These are phyloP conservation scores for Alosa alosa DNA, from an alignment of 2,113 vertebrate genomes.

Conservation along the genomic window DNA sequence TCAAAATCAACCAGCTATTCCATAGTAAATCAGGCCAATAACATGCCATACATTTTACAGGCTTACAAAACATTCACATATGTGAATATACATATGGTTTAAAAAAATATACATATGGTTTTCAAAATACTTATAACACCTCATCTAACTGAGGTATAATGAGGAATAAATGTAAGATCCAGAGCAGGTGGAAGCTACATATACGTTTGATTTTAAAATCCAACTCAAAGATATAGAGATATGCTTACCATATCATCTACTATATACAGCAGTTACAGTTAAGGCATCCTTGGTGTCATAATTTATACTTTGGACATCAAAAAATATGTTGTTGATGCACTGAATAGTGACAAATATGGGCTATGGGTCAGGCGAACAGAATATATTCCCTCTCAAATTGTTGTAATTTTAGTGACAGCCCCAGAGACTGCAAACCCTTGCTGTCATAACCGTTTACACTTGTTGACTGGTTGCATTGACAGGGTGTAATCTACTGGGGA, in stretches of 20 bases:
- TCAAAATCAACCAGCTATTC: neutral
- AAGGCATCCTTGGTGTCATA: neutral
- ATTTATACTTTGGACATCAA: neutral
- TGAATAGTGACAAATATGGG: neutral
- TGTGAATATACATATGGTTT: too few relatives aligned
- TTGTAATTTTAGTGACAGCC: neutral
- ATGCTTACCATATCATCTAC: too few relatives aligned
- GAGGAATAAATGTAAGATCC: neutral
- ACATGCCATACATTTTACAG: too few relatives aligned
- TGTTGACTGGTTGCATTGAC: neutral
- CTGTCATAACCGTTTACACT: conserved; percentile 1
- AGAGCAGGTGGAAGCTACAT: neutral
- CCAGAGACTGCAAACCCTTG: neutral
- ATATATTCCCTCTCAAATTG: neutral
- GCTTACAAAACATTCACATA: too few relatives aligned
- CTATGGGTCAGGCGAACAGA: neutral
- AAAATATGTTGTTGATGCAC: neutral
- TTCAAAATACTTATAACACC: too few relatives aligned
- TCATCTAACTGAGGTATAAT: too few relatives aligned
- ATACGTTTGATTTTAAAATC: neutral
- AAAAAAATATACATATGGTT: too few relatives aligned
- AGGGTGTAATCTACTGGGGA: neutral
- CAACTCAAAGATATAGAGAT: too few relatives aligned
- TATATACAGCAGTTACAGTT: neutral
- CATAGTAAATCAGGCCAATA: too few relatives aligned